Conservation (phyloP, 2,888 invertebrate genomes). For the Cinara cedri region DNA sequence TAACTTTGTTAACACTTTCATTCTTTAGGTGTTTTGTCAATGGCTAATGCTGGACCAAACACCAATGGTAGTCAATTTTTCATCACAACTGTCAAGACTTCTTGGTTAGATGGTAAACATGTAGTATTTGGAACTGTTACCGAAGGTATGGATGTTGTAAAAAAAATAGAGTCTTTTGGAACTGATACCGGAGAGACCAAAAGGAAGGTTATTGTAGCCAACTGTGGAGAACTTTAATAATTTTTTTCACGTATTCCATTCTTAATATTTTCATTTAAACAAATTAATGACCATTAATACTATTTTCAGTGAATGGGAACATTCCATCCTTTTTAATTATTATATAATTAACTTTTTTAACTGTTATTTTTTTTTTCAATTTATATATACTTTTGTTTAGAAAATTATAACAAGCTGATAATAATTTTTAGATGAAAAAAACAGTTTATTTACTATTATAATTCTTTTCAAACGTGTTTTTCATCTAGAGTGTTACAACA, state of each 20-base stretch:
- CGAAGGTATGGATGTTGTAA: constrained; percentile 90
- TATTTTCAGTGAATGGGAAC: constrained; percentile 16
- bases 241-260: neutral
- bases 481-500: constrained; percentile 48
- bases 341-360: constrained; percentile 17
- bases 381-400: constrained; percentile 26
- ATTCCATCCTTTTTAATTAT: constrained; percentile 28
- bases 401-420: constrained; percentile 46
- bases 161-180: constrained; percentile 81
- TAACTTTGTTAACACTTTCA: constrained; percentile 14
- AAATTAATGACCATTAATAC: neutral
- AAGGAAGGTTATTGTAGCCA: constrained; percentile 79
- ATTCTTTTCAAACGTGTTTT: constrained; percentile 15
- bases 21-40: constrained; percentile 73
- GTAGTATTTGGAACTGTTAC: constrained; percentile 92
- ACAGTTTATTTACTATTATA: constrained; percentile 30
- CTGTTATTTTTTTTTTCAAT: neutral
- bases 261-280: constrained; percentile 10
- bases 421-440: constrained; percentile 51
- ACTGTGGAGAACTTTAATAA: constrained; percentile 78
- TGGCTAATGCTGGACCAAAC: constrained; percentile 96
- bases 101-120: constrained; percentile 93
- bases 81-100: constrained; percentile 88
- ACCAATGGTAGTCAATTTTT: constrained; percentile 98
- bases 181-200: constrained; percentile 83